phyloP scores from a whole-genome alignment of 2,113 vertebrate genomes.

The Ailurus styani region DNA sequence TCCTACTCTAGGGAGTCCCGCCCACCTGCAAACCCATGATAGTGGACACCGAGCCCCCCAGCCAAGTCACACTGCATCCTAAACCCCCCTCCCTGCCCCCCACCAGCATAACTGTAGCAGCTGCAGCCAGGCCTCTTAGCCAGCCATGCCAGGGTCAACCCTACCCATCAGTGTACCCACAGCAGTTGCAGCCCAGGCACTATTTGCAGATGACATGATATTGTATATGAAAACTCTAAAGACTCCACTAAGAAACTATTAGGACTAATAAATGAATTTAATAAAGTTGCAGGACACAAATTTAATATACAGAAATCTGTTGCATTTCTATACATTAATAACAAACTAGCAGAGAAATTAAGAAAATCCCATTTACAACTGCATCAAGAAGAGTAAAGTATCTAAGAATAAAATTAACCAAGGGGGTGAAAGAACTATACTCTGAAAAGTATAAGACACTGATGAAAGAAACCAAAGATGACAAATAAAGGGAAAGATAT shows the following conservation, averaged over 20 bases:
- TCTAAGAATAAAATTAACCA: not conserved
- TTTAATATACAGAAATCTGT: not conserved
- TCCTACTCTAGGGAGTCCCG: not conserved
- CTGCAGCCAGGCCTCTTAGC: not conserved
- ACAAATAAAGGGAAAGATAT: not conserved
- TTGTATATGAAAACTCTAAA: not conserved
- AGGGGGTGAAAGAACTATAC: not conserved
- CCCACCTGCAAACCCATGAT: not conserved
- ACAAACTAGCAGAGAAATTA: not conserved
- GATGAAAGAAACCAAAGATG: not conserved
- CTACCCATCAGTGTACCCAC: not conserved
- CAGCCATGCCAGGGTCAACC: not conserved
- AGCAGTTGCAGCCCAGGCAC: not conserved
- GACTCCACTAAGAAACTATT: not conserved
- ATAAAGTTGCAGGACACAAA: not conserved
- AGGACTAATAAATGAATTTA: not conserved
- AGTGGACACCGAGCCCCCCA: not conserved
- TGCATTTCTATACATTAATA: not conserved
- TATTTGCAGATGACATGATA: not conserved
- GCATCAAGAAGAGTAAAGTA: not conserved
- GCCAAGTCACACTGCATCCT: not conserved
- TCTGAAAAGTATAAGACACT: not conserved
- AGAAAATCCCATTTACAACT: not conserved
- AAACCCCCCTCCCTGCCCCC: too few relatives aligned
- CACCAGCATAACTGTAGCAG: not conserved